A percentile compares a stretch with the other conserved stretches of the same genome.
These are phyloP conservation scores for Fabriciana adippe DNA, from an alignment of 2,888 invertebrate genomes.

Conservation along the genomic window DNA sequence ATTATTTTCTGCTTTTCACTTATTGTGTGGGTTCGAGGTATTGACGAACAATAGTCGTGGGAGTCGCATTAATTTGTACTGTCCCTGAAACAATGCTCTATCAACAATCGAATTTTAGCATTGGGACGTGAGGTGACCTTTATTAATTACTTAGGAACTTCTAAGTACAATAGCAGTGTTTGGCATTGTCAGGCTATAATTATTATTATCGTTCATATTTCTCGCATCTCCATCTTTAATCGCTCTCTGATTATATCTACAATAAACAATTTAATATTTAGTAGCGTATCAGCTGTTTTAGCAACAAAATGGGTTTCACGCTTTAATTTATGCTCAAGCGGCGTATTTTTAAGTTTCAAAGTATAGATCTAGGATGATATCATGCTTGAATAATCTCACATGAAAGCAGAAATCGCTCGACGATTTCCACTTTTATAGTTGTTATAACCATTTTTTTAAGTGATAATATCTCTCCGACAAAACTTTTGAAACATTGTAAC, in stretches of 20 bases:
- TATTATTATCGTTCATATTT: background rate
- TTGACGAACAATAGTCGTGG: constrained; percentile 62
- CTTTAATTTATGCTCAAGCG: too few relatives aligned
- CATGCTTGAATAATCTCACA: too few relatives aligned
- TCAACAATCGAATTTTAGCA: constrained; percentile 37
- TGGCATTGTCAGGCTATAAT: background rate
- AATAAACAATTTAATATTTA: too few relatives aligned
- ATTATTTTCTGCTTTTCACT: constrained; percentile 15
- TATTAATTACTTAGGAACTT: constrained; percentile 21
- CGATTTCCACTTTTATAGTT: background rate
- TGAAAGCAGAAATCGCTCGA: background rate
- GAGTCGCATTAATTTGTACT: constrained; percentile 49
- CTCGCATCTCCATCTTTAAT: too few relatives aligned
- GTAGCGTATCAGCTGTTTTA: too few relatives aligned
- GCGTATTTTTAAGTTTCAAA: too few relatives aligned
- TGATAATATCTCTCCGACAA: too few relatives aligned
- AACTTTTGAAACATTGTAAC: background rate
- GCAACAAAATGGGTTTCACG: too few relatives aligned
- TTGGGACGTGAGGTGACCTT: constrained; percentile 32
- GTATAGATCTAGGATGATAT: too few relatives aligned
- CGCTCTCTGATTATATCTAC: too few relatives aligned
- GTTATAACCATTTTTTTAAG: too few relatives aligned
- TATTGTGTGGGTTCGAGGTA: constrained; percentile 23
- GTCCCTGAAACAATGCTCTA: constrained; percentile 38
- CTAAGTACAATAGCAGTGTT: background rate